Evolutionary conservation across 2,113 vertebrate species (phyloP).

Genomic region (Amblyopsis rosae): DNA sequence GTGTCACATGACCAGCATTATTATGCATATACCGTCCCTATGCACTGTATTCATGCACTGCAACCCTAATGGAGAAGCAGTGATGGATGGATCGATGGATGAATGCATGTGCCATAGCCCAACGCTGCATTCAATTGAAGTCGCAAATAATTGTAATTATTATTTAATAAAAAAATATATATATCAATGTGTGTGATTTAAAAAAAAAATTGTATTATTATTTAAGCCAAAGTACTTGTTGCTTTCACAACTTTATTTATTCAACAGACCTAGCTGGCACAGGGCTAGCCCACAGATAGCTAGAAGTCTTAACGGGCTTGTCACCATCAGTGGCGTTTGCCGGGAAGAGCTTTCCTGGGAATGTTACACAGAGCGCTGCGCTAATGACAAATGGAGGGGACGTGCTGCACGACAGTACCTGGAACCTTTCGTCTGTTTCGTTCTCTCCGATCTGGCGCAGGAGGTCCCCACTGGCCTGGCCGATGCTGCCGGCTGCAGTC

Average conservation of each 20-base stretch:
- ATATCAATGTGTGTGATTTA: too few relatives aligned
- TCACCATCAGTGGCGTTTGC: constrained; percentile 17
- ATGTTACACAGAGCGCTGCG: neutral
- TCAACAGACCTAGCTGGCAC: neutral
- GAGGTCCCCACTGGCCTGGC: constrained; percentile 96
- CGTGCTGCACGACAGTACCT: constrained; percentile 72
- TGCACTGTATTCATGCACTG: neutral
- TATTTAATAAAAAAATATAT: neutral
- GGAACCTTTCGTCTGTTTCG: constrained; percentile 95
- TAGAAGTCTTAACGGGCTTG: constrained; percentile 7
- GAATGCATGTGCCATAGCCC: too few relatives aligned
- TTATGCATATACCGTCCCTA: neutral
- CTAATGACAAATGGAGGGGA: constrained; percentile 16
- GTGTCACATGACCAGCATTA: neutral
- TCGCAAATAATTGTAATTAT: too few relatives aligned
- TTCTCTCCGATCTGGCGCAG: constrained; percentile 95
- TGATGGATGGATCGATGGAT: too few relatives aligned
- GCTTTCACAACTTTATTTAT: too few relatives aligned
- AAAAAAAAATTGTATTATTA: neutral
- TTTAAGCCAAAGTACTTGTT: neutral
- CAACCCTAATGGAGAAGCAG: too few relatives aligned
- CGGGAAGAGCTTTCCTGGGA: constrained; percentile 8
- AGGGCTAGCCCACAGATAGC: too few relatives aligned
- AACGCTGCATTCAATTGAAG: too few relatives aligned
- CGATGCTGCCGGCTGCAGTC: constrained; percentile 96